A percentile compares a stretch with the other conserved stretches of the same genome.
phyloP scores from a whole-genome alignment of 1,140 invertebrate species.

The Drosophila azteca region DNA sequence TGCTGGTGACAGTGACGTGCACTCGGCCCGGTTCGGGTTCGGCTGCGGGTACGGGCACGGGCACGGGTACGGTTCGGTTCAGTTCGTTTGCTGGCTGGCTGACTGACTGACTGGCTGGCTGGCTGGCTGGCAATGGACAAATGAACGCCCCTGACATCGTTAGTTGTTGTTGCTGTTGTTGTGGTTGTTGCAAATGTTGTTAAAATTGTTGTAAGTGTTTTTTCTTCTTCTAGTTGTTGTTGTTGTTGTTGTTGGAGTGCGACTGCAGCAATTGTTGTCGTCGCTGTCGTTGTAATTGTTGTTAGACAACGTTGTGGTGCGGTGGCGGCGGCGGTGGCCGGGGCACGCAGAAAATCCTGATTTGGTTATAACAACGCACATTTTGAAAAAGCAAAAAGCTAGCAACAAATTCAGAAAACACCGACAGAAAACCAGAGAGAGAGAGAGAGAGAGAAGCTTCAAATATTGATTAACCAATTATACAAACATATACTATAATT shows the following conservation, averaged over 20 bases:
- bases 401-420: conserved; percentile 7
- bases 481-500: too few species aligned
- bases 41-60: conserved; percentile 9
- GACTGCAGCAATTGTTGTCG: conserved; percentile 11
- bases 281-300: conserved; percentile 66
- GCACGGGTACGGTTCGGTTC: conserved; percentile 61
- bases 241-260: conserved; percentile 26
- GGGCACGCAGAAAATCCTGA: conserved; percentile 78
- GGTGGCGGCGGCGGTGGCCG: conserved; percentile 24
- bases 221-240: conserved; percentile 32
- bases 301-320: conserved; percentile 51
- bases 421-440: conserved; percentile 3
- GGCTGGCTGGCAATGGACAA: conserved; percentile 75
- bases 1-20: conserved; percentile 77
- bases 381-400: conserved; percentile 50
- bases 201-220: conserved; percentile 17
- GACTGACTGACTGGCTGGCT: conserved; percentile 64
- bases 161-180: conserved; percentile 53
- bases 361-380: conserved; percentile 80
- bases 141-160: conserved; percentile 81
- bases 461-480: too few species aligned
- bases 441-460: too few species aligned
- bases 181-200: conserved; percentile 22
- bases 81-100: conserved; percentile 59
- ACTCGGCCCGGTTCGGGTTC: conserved; percentile 51